Conservation (phyloP, 2,113 vertebrate genomes). For the Catharus fuscescens region DNA sequence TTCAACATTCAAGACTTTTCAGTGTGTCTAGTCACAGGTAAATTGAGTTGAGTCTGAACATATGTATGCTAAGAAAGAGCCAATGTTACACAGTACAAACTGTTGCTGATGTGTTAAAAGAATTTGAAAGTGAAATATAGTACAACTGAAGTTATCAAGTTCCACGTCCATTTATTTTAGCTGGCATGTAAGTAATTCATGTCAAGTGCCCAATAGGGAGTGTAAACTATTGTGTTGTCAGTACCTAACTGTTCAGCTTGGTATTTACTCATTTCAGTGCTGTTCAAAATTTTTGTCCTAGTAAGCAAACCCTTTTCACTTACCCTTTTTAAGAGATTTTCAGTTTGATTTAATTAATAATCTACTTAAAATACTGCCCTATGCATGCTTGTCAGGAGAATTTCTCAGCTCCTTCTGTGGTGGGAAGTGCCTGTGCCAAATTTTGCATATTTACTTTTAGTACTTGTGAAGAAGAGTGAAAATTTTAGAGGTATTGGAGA, state of each 20-base stretch:
- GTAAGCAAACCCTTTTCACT: neutral
- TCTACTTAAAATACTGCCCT: neutral
- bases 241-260: neutral
- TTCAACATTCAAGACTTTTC: neutral
- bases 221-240: neutral
- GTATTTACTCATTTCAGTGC: neutral
- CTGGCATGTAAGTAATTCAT: neutral
- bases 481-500: neutral
- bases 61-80: neutral
- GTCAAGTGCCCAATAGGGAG: neutral
- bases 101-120: neutral
- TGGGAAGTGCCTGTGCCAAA: neutral
- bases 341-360: neutral
- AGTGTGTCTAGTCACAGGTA: neutral
- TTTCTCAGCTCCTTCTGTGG: neutral
- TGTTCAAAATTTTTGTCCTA: neutral
- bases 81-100: neutral
- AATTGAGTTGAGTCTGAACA: neutral
- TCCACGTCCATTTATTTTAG: neutral
- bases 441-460: neutral
- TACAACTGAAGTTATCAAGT: neutral
- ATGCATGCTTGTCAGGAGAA: neutral
- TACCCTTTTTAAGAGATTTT: neutral
- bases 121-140: neutral
- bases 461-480: neutral